A percentile compares a stretch with the other conserved stretches of the same genome.
phyloP scores from a whole-genome alignment of 2,888 invertebrate species.

The Eueremaeus valkanovi region DNA sequence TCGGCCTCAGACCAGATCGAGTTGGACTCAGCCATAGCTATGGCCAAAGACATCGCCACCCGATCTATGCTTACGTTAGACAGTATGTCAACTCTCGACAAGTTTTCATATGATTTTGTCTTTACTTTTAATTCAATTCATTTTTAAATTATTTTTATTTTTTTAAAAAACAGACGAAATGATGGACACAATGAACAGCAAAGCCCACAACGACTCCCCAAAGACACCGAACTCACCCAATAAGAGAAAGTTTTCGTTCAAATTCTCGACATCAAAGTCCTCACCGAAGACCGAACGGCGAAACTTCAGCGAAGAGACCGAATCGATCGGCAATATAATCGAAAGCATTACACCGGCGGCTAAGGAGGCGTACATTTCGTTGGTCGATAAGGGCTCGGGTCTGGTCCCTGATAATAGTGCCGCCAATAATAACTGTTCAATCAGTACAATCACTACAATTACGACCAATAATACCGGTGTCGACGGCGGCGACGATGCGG shows the following conservation, averaged over 20 bases:
- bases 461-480: constrained; percentile 49
- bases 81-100: background rate
- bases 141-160: background rate
- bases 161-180: constrained; percentile 31
- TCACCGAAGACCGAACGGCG: constrained; percentile 67
- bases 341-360: constrained; percentile 83
- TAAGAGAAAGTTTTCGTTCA: constrained; percentile 74
- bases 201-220: constrained; percentile 50
- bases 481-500: constrained; percentile 50
- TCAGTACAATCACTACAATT: background rate
- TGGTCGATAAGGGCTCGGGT: constrained; percentile 67
- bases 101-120: background rate
- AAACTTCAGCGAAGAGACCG: constrained; percentile 84
- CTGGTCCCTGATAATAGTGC: background rate
- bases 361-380: constrained; percentile 83
- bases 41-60: constrained; percentile 84
- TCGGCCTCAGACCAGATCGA: constrained; percentile 88
- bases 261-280: constrained; percentile 55
- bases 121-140: background rate
- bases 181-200: too few species aligned
- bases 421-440: too few species aligned
- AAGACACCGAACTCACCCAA: constrained; percentile 64
- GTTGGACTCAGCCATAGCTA: constrained; percentile 83
- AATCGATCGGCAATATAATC: constrained; percentile 80
- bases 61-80: constrained; percentile 51